phyloP scores from a whole-genome alignment of 2,797 vertebrate genomes.

The Oreochromis grahami region DNA sequence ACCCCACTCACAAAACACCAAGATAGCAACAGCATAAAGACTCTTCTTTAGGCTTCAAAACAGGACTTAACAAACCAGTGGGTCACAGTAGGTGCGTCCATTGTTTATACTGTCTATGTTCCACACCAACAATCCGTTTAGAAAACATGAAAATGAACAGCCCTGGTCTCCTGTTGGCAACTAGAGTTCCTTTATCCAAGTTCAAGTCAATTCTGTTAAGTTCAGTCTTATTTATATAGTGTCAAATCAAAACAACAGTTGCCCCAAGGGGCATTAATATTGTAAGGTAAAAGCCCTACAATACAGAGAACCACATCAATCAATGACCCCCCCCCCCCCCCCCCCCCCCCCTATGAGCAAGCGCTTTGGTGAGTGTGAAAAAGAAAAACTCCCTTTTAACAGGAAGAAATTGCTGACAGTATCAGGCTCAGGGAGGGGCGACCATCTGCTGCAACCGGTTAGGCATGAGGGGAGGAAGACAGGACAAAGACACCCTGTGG shows the following conservation, averaged over 20 bases:
- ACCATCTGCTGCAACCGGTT: not conserved
- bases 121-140: not conserved
- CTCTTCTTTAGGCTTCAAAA: not conserved
- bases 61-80: not conserved
- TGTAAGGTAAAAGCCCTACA: not conserved
- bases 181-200: not conserved
- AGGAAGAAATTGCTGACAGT: not conserved
- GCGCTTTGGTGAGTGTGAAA: not conserved
- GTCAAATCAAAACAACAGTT: not conserved
- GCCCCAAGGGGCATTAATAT: not conserved
- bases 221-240: not conserved
- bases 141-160: not conserved
- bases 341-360: not conserved
- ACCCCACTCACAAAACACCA: not conserved
- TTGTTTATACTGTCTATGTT: not conserved
- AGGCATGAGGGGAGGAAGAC: not conserved
- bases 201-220: not conserved
- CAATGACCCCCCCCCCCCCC: not conserved
- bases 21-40: not conserved
- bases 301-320: not conserved
- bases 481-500: not conserved
- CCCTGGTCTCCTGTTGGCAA: not conserved
- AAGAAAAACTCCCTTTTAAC: not conserved
- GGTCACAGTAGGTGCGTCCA: not conserved
- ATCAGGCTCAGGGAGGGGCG: not conserved